Evolutionary conservation across 2,797 vertebrate genomes (phyloP), one percentile per base, ranked within the genome.

Genomic region (Halcyon leucocephala): DNA sequence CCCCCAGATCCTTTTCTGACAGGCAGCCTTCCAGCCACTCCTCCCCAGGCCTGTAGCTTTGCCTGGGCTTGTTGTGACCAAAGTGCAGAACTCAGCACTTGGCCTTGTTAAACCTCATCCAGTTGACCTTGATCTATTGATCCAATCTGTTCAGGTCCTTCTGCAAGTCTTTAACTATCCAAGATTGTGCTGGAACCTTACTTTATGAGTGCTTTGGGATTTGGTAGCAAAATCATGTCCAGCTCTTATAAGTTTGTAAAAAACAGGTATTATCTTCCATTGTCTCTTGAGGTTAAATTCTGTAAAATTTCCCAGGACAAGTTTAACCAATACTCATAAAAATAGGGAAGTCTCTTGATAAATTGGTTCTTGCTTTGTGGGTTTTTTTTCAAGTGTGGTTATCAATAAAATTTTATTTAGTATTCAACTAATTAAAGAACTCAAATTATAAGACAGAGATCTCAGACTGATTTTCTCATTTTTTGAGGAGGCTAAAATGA

Each of bases 331-430:
- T 54, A 72, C 37, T 24, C 5, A 71, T n/a, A 72, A 89, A 89
- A 72, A 61, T 25, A 61, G 2, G 4, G 48, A 64, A 31, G 20
- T 26, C 8, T 70, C 12, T 44, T 42, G 1, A 58, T n/a, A 54
- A 89, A 80, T 8, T 17, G 33, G 6, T 14, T 31, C 65, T 46
- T 65, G 58, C 22, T 4, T 24, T 26, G 16, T 51, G 28, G 42
- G 42, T 4, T 51, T 24, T 48, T 49, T 49, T 49, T 25, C 22
- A 69, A 66, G 8, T 7, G 24, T n/a, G 9, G 10, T 54, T 69
- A 10, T 0, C 0, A 0, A 31, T 24, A 85, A 29, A 1, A 42
- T 35, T 22, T 57, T 49, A 37, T 79, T 76, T 69, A 10, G 3
- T 21, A 39, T 82, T 77, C n/a, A 85, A 24, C 16, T 39, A 58